Percentiles rank a stretch among this genome's conserved stretches.
Evolutionary conservation across 2,113 vertebrate genomes (phyloP).

Genomic region (Lota lota): DNA sequence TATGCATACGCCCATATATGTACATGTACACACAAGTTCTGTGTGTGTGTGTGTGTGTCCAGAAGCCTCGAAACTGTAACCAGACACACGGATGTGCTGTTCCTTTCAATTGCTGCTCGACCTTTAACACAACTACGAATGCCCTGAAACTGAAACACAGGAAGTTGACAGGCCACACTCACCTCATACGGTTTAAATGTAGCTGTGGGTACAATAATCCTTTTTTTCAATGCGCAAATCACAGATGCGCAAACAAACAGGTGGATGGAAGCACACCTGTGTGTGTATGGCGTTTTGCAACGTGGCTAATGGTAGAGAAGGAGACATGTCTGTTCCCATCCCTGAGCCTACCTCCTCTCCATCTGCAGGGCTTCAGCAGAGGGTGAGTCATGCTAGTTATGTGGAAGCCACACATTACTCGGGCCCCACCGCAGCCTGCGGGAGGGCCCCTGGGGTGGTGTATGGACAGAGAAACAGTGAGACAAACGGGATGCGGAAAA

Average conservation of each 20-base stretch:
- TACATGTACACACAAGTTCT: not conserved
- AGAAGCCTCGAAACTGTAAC: not conserved
- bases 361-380: slow-evolving; percentile 24
- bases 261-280: not conserved
- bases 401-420: slow-evolving; percentile 20
- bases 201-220: slow-evolving; percentile 40
- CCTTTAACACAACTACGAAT: not conserved
- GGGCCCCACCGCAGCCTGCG: slow-evolving; percentile 8
- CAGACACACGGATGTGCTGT: no score
- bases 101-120: no score
- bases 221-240: slow-evolving; percentile 1
- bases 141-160: slow-evolving; percentile 33
- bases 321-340: slow-evolving; percentile 6
- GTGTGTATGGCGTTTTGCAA: not conserved
- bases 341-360: slow-evolving; percentile 18
- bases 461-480: not conserved
- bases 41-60: slow-evolving; percentile 10
- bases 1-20: no score
- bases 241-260: not conserved
- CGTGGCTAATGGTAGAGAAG: slow-evolving; percentile 7
- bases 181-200: slow-evolving; percentile 44
- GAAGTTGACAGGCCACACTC: slow-evolving; percentile 45
- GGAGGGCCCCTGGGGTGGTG: not conserved
- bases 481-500: not conserved
- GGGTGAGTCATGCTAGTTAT: slow-evolving; percentile 32